phyloP scores from a whole-genome alignment of 2,888 invertebrate species.

The Autographa pulchrina region DNA sequence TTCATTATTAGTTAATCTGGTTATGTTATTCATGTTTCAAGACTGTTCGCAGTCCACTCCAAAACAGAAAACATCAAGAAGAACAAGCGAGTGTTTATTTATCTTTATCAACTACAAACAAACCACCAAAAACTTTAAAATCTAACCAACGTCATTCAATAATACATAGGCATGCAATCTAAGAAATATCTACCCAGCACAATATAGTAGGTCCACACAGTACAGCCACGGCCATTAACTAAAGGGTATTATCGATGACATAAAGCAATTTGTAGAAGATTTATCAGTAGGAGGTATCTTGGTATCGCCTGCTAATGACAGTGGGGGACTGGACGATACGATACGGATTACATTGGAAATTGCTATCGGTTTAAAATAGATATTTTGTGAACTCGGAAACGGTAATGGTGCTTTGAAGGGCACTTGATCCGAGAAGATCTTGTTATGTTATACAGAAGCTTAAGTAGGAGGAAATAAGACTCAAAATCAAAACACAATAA shows the following conservation, averaged over 20 bases:
- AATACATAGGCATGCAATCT: conserved; percentile 12
- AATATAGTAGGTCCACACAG: conserved; percentile 40
- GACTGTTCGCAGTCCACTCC: neutral
- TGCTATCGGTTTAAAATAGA: conserved; percentile 55
- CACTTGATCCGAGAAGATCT: neutral
- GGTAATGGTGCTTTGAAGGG: conserved; percentile 10
- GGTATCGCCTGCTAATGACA: conserved; percentile 65
- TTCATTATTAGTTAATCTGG: neutral
- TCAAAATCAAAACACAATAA: neutral
- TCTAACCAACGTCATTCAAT: conserved; percentile 1
- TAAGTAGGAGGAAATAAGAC: neutral
- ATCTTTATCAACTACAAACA: neutral
- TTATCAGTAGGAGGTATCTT: conserved; percentile 65
- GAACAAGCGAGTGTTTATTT: no score
- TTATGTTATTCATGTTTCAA: neutral
- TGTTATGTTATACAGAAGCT: neutral
- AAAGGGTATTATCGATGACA: conserved; percentile 66
- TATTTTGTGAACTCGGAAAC: conserved; percentile 39
- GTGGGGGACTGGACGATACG: conserved; percentile 56
- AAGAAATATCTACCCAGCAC: conserved; percentile 42
- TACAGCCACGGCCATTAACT: conserved; percentile 50
- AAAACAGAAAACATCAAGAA: no score
- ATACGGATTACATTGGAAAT: conserved; percentile 62
- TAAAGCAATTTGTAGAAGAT: conserved; percentile 68
- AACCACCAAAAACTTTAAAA: neutral